A percentile compares a stretch with the other conserved stretches of the same genome.
Evolutionary conservation across 2,113 vertebrate species (phyloP).

Genomic region (Macquaria australasica): DNA sequence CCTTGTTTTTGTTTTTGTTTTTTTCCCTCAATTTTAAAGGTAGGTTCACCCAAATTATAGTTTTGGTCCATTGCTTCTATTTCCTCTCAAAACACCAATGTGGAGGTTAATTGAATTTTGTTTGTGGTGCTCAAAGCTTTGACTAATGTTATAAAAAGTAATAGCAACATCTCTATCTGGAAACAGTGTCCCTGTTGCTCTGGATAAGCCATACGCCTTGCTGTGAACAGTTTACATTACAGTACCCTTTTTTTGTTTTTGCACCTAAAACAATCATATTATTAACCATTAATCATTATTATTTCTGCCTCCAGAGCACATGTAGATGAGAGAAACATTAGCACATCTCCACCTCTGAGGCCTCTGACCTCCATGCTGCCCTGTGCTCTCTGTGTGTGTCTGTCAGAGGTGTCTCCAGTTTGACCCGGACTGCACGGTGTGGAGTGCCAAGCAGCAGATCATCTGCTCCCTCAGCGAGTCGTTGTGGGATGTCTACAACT

Average conservation of each 20-base stretch:
- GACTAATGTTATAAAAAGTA: neutral
- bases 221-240: no score
- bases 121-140: neutral
- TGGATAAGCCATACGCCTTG: no score
- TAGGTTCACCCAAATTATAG: no score
- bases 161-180: neutral
- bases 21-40: no score
- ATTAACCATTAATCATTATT: neutral
- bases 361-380: slow-evolving; percentile 20
- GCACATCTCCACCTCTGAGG: neutral
- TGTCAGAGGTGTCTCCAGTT: slow-evolving; percentile 93
- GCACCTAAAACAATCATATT: no score
- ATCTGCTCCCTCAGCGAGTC: slow-evolving; percentile 91
- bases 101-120: neutral
- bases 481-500: slow-evolving; percentile 92
- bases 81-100: neutral
- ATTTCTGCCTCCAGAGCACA: neutral
- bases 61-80: neutral
- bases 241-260: neutral
- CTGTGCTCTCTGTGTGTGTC: slow-evolving; percentile 23
- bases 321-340: neutral
- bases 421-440: slow-evolving; percentile 91
- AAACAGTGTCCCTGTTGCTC: neutral
- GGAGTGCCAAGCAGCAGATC: slow-evolving; percentile 94
- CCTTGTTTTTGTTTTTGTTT: no score